phyloP scores from a whole-genome alignment of 2,113 vertebrate species.

The Ptilonorhynchus violaceus region DNA sequence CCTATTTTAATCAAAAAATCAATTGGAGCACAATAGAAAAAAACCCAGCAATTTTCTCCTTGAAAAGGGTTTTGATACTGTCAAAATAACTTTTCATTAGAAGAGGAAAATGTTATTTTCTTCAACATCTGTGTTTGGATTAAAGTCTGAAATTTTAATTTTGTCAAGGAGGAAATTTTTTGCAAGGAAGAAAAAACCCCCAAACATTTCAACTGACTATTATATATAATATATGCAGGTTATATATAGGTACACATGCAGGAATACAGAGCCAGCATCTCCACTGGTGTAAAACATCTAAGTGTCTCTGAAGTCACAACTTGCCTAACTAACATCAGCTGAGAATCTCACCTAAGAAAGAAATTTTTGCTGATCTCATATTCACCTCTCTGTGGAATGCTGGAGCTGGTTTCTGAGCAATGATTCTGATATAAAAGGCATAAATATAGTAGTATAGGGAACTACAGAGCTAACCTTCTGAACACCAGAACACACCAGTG shows the following conservation, averaged over 20 bases:
- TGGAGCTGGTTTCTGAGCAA: not conserved
- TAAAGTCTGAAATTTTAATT: conserved; percentile 15
- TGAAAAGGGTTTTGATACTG: not conserved
- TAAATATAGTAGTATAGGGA: not conserved
- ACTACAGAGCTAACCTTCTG: not conserved
- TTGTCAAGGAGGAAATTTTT: conserved; percentile 6
- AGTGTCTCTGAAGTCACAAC: conserved; percentile 42
- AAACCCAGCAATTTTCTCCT: not conserved
- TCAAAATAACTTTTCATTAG: conserved; percentile 36
- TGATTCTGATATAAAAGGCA: not conserved
- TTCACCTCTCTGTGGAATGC: conserved; percentile 3
- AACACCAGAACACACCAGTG: not conserved
- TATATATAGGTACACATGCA: conserved; percentile 65
- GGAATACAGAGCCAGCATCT: conserved; percentile 49
- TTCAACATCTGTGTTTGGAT: conserved; percentile 5
- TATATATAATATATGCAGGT: conserved; percentile 55
- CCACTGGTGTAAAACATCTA: not conserved
- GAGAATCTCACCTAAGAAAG: conserved; percentile 18
- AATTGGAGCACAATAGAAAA: not conserved
- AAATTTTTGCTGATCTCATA: not conserved
- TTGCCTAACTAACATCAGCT: conserved; percentile 44
- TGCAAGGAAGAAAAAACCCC: not conserved
- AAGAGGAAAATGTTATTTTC: not conserved
- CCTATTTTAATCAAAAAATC: not conserved
- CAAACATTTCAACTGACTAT: not conserved